These are phyloP conservation scores for Astreopora myriophthalma DNA, from an alignment of 64 coral and sea anemone genomes.

Conservation along the genomic window DNA sequence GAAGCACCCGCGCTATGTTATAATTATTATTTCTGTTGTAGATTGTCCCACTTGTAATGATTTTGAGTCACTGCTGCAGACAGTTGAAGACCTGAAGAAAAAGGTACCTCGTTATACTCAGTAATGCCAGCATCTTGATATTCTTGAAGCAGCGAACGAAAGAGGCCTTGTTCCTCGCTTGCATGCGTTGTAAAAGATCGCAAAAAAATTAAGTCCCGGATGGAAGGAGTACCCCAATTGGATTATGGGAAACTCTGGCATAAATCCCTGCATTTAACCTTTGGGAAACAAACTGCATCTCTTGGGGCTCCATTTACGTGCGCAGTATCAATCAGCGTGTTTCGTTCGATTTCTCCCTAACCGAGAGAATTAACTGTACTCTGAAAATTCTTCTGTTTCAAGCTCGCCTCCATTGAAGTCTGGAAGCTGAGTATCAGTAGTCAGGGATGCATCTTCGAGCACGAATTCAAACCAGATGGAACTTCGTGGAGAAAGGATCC, in stretches of 20 bases:
- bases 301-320: too few species aligned
- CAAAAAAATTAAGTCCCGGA: too few species aligned
- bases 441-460: constrained; percentile 44
- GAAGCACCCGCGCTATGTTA: too few species aligned
- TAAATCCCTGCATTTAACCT: too few species aligned
- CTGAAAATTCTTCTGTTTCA: not conserved
- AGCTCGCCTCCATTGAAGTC: constrained; percentile 62
- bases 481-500: constrained; percentile 43
- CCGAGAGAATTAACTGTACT: not conserved
- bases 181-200: too few species aligned
- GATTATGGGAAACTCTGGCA: too few species aligned
- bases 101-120: constrained; percentile 21
- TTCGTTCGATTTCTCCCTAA: too few species aligned
- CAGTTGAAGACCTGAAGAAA: constrained; percentile 56
- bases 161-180: too few species aligned
- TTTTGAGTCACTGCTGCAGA: constrained; percentile 56
- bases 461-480: constrained; percentile 41
- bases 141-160: not conserved
- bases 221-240: too few species aligned
- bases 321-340: too few species aligned
- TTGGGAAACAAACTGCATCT: too few species aligned
- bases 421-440: constrained; percentile 30
- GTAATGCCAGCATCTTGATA: too few species aligned
- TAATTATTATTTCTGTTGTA: not conserved
- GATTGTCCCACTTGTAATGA: constrained; percentile 74